Percentiles rank a stretch among this genome's conserved stretches.
Conservation (phyloP, 2,888 invertebrate species). For the Galerucella nymphaeae region DNA sequence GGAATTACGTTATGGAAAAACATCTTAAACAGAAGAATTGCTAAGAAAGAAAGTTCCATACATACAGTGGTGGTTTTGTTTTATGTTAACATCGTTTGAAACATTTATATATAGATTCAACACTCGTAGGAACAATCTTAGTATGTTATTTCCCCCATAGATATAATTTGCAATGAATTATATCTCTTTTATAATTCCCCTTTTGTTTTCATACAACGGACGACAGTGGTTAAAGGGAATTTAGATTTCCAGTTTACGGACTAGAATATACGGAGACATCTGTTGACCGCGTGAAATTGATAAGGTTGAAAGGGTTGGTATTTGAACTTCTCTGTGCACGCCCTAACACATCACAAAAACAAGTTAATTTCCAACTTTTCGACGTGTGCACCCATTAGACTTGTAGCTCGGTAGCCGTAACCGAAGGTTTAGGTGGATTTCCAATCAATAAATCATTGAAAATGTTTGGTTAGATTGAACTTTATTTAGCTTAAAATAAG, state of each 20-base stretch:
- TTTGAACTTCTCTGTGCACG: not conserved
- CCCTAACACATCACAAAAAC: conserved; percentile 9
- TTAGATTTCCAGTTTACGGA: not conserved
- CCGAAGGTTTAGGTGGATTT: not conserved
- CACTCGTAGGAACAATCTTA: not conserved
- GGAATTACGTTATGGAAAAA: too few relatives aligned
- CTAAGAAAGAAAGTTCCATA: too few relatives aligned
- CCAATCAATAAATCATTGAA: not conserved
- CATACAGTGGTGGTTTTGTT: too few relatives aligned
- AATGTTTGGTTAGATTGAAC: not conserved
- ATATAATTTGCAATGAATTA: not conserved
- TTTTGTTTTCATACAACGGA: not conserved
- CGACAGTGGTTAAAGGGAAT: not conserved
- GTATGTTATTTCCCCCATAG: not conserved
- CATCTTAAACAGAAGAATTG: too few relatives aligned
- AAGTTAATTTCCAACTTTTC: conserved; percentile 1
- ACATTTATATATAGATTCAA: not conserved
- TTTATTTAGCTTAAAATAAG: too few relatives aligned
- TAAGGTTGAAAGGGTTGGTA: not conserved
- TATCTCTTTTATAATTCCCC: conserved; percentile 2
- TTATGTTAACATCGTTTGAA: too few relatives aligned
- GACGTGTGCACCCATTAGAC: not conserved
- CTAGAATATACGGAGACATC: not conserved
- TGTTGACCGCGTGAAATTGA: conserved; percentile 4
- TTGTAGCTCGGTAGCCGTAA: not conserved